Evolutionary conservation across 1,140 invertebrate species (phyloP), one percentile per base, ranked within the genome.

Genomic region (Cherax quadricarinatus): DNA sequence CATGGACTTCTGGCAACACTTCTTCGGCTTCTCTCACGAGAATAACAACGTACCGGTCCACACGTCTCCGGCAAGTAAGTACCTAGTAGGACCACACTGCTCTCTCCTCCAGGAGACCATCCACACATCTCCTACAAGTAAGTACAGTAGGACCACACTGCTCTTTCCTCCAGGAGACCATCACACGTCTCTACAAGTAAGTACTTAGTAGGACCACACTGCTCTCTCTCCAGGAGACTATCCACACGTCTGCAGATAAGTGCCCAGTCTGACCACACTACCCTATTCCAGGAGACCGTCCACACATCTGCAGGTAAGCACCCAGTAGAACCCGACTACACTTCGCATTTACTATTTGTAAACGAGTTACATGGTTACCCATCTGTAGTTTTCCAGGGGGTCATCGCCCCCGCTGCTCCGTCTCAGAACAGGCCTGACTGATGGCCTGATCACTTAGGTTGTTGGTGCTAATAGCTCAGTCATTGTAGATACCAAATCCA

Each of bases 1-100:
- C 90, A 92, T 92, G 90, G 90, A 92, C 57, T 92, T 92, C 70
- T 92, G 90, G 90, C 90, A 92, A 53, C 90, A 92, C 78, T 92
- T 92, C 80, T 92, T 92, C 41, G 90, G 90, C 14, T 41, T 86
- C 48, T 87, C 84, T 53, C 84, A 92, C 85, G 90, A 92, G 48
- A 92, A 92, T 41, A 87, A 92, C 79, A 87, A 92, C 85, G 90
- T 86, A 1, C 75, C 90, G 12, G 85, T 87, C 16, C 79, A 81
- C 21, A 21, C 90, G 21, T 3, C 90, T 16, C 90, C 84, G 5
- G 60, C 90, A 86, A 85, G 90, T 92, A 24, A 87, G 90, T 86
- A 78, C 78, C 5, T 60, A 6, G 48, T 5, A 6, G 18, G 41
- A 16, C 66, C 48, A 9, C 41, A 12, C 16, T 21, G 14, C 4